Conservation (phyloP, 2,797 vertebrate species). For the Lerista edwardsae region DNA sequence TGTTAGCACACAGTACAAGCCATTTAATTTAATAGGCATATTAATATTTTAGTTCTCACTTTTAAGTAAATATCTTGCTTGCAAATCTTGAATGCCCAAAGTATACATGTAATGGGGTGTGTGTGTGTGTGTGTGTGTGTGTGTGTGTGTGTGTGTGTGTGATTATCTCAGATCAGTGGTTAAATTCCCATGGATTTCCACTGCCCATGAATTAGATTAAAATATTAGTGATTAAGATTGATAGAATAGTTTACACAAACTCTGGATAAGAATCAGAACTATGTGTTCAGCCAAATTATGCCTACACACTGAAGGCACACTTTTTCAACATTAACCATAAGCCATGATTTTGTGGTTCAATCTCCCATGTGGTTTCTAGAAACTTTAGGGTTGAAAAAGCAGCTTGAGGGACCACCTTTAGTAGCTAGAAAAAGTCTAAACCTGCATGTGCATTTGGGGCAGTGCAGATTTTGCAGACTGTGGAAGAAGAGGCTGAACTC, state of each 20-base stretch:
- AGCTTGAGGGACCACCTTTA: not conserved
- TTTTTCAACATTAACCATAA: not conserved
- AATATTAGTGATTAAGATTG: not conserved
- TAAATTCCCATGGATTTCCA: not conserved
- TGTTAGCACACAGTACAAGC: not conserved
- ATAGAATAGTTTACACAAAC: not conserved
- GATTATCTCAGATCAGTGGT: conserved; percentile 9
- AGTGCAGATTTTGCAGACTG: not conserved
- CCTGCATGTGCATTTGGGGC: not conserved
- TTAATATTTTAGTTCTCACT: not conserved
- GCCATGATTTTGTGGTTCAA: not conserved
- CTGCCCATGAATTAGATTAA: not conserved
- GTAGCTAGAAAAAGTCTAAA: not conserved
- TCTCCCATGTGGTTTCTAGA: not conserved
- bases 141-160: not conserved
- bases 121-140: not conserved
- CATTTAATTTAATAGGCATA: not conserved
- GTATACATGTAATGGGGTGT: not conserved
- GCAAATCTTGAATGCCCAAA: not conserved
- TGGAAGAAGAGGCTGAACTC: not conserved
- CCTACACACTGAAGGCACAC: not conserved
- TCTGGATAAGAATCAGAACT: not conserved
- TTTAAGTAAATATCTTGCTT: not conserved
- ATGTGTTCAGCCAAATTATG: not conserved
- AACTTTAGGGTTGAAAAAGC: not conserved